Evolutionary conservation across 2,797 vertebrate genomes (phyloP).

Genomic region (Micrastur ruficollis): DNA sequence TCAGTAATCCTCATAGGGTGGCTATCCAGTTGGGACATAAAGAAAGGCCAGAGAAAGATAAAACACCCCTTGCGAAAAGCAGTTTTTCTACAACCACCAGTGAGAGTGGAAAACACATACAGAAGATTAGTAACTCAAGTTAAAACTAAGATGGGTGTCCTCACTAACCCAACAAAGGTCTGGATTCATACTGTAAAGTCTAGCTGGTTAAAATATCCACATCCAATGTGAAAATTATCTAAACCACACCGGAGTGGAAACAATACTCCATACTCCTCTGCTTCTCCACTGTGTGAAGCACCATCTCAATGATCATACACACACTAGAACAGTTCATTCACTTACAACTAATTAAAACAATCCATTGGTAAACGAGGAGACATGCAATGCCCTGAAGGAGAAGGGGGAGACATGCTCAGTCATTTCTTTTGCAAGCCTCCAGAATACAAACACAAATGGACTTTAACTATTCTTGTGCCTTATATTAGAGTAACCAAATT

Average conservation of each 20-base stretch:
- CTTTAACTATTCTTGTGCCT: fast-evolving
- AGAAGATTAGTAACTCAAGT: neutral
- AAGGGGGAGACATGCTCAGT: neutral
- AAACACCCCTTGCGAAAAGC: neutral
- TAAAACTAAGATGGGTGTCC: neutral
- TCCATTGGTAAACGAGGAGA: neutral
- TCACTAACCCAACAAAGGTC: neutral
- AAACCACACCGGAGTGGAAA: neutral
- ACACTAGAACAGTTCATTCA: fast-evolving
- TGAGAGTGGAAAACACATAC: neutral
- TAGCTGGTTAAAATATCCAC: neutral
- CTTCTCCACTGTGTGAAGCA: neutral
- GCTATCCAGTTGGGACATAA: neutral
- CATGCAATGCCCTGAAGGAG: neutral
- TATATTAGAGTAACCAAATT: neutral
- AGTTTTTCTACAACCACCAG: neutral
- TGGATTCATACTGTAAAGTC: neutral
- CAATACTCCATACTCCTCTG: neutral
- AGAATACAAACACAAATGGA: neutral
- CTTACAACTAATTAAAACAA: fast-evolving
- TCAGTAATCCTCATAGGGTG: neutral
- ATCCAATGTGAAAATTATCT: too few relatives aligned
- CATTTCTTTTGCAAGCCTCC: neutral
- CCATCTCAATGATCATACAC: neutral
- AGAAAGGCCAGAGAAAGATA: neutral